phyloP scores from a whole-genome alignment of 2,113 vertebrate species.

The Protobothrops mucrosquamatus region DNA sequence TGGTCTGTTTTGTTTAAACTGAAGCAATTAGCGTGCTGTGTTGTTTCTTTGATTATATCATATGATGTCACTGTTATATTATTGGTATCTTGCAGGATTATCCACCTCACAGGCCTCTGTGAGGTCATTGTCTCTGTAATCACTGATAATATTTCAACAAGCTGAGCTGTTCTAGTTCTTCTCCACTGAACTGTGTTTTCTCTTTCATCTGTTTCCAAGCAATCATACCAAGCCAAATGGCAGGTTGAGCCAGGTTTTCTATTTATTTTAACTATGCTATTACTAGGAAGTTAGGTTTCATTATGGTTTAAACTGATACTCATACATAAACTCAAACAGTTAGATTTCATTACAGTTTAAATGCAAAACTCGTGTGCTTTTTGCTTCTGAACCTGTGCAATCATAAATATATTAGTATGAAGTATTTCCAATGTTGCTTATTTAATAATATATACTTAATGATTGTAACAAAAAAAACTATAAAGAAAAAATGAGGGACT shows the following conservation, averaged over 20 bases:
- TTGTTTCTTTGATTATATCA: fast-evolving
- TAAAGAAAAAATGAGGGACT: not conserved
- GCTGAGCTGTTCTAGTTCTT: not conserved
- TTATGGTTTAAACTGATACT: not conserved
- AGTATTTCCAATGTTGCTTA: not conserved
- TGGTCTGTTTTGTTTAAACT: not conserved
- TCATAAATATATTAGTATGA: not conserved
- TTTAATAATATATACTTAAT: slow-evolving; percentile 1
- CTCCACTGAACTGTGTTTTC: not conserved
- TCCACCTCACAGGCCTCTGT: not conserved
- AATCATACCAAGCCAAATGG: not conserved
- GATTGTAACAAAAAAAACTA: not conserved
- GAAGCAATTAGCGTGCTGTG: not conserved
- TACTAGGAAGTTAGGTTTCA: not conserved
- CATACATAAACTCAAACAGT: too few species aligned
- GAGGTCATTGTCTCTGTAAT: slow-evolving; percentile 12
- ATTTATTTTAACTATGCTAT: not conserved
- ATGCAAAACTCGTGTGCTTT: not conserved
- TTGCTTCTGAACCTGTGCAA: not conserved
- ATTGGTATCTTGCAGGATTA: not conserved
- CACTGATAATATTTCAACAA: not conserved
- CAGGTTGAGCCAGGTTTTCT: not conserved
- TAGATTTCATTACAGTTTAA: not conserved
- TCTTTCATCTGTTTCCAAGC: slow-evolving; percentile 2
- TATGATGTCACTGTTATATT: not conserved